Evolutionary conservation across 2,888 invertebrate species (phyloP), one percentile per base, ranked within the genome.

Genomic region (Apamea epomidion): DNA sequence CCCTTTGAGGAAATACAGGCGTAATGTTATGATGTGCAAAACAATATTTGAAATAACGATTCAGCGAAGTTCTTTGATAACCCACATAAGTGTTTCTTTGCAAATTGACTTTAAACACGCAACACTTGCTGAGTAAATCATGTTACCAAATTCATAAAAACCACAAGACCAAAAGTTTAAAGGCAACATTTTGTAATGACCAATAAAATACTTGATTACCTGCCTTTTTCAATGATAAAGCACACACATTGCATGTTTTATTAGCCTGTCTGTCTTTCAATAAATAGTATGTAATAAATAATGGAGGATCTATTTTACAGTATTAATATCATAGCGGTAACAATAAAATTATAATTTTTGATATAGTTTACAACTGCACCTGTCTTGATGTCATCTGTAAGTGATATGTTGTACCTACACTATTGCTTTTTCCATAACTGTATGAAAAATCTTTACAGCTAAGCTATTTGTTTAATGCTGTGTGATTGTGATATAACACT

Each of bases 101-200:
- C n/a, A 65, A 83, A 82, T 65, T 83, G 25, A 25, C 25, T 60
- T 29, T 32, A 32, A 51, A 48, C 69, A 73, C 29, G 37, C 65
- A 65, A 83, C 2, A 48, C 14, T n/a, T 51, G 29, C 68, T 65
- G 29, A 73, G 16, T 60, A 64, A 83, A 73, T 29, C 10, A 64
- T 51, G 12, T 78, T 69, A 60, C 68, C 25, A 64, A 73, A 73
- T 32, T 21, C 21, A 68, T 62, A 29, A 70, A 80, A 83, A 65
- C 16, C 18, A 69, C 18, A n/a, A 29, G 14, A 58, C 3, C 7
- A 32, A 69, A 78, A 73, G 48, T 69, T 51, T 32, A 51, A 45
- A 80, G 25, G 32, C 54, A 60, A 62, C 16, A 62, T 78, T 68
- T 82, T 68, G 25, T 29, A 48, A 54, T 37, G 0, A 54, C 45